Evolutionary conservation across 2,888 invertebrate genomes (phyloP).

Genomic region (Zaprionus lineosus): DNA sequence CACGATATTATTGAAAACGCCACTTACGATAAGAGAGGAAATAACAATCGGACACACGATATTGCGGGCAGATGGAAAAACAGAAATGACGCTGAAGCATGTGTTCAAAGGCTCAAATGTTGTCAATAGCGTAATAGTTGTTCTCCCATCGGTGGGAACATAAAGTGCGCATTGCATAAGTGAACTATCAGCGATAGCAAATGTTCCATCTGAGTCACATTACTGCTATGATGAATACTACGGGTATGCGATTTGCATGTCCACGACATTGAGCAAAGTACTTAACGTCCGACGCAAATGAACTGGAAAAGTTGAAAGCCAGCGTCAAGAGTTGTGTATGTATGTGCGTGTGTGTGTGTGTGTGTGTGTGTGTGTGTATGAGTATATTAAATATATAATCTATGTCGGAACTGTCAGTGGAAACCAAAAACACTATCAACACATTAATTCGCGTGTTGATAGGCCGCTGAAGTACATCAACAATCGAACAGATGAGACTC

Average conservation of each 20-base stretch:
- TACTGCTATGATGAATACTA: conserved; percentile 5
- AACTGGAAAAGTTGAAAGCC: conserved; percentile 17
- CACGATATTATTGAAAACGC: too few species aligned
- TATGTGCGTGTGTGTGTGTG: too few species aligned
- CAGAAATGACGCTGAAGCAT: too few species aligned
- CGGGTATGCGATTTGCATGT: not conserved
- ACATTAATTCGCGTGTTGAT: conserved; percentile 8
- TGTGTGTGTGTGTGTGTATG: too few species aligned
- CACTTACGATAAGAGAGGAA: too few species aligned
- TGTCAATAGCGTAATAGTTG: not conserved
- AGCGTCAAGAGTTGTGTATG: not conserved
- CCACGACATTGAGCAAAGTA: not conserved
- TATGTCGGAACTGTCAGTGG: conserved; percentile 31
- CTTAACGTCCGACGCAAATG: not conserved
- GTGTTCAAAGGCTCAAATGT: too few species aligned
- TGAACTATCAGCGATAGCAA: conserved; percentile 12
- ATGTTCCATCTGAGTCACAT: conserved; percentile 19
- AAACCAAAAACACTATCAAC: conserved; percentile 14
- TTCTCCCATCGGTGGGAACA: too few species aligned
- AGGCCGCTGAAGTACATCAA: conserved; percentile 1
- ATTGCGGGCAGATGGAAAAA: too few species aligned
- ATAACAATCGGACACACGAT: too few species aligned
- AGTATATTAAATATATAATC: conserved; percentile 24
- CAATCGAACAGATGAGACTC: conserved; percentile 18
- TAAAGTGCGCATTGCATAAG: conserved; percentile 28